Evolutionary conservation across 2,113 vertebrate genomes (phyloP).

Genomic region (Peromyscus polionotus): DNA sequence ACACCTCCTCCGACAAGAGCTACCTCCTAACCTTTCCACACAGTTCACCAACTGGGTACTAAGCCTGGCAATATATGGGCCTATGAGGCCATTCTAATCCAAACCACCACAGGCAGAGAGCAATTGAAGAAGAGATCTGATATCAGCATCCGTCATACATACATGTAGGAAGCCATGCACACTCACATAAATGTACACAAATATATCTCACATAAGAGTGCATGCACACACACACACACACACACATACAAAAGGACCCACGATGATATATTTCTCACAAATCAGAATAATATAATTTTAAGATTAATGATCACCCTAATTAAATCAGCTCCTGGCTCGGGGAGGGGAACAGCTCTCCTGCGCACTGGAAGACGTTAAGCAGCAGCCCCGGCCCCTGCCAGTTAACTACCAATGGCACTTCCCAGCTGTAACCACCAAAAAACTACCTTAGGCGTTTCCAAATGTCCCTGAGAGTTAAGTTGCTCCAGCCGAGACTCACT

Average conservation of each 20-base stretch:
- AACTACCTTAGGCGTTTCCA: slow-evolving; percentile 5
- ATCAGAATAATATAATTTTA: slow-evolving; percentile 42
- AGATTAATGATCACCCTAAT: slow-evolving; percentile 59
- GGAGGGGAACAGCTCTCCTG: rapidly evolving
- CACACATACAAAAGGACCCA: background rate
- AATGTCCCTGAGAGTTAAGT: background rate
- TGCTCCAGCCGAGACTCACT: background rate
- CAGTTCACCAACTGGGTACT: background rate
- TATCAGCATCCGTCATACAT: background rate
- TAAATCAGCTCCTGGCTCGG: background rate
- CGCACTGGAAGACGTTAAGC: rapidly evolving
- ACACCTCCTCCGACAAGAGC: background rate
- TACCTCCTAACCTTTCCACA: no score
- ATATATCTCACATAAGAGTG: no score
- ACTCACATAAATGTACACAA: background rate
- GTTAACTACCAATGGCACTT: background rate
- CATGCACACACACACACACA: background rate
- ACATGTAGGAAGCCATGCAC: background rate
- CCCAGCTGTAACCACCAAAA: background rate
- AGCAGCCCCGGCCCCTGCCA: background rate
- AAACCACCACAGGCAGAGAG: background rate
- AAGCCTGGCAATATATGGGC: no score
- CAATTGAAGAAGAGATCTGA: background rate
- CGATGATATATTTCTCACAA: background rate
- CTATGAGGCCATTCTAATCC: background rate